These are phyloP conservation scores for Daphoenositta chrysoptera DNA, from an alignment of 2,113 vertebrate species.

Conservation along the genomic window DNA sequence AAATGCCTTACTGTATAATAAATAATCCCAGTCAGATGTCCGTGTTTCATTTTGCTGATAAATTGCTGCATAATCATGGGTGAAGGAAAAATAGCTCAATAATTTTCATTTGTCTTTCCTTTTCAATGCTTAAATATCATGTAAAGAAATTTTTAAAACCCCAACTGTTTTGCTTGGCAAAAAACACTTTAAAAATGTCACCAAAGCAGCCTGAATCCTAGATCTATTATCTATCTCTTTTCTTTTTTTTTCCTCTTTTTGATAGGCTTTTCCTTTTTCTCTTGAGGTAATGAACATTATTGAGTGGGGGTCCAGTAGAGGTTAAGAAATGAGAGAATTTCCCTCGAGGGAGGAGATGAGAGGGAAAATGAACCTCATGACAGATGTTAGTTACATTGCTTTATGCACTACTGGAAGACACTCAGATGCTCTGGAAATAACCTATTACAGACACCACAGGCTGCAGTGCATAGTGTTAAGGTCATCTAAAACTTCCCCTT, in stretches of 20 bases:
- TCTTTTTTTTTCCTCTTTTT: background rate
- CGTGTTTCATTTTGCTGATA: conserved; percentile 26
- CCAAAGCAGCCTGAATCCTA: background rate
- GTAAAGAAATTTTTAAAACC: background rate
- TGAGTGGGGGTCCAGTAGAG: conserved; percentile 11
- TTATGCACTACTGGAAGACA: conserved; percentile 40
- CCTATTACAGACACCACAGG: background rate
- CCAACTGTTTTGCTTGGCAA: conserved; percentile 37
- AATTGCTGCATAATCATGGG: conserved; percentile 24
- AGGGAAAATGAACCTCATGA: conserved; percentile 24
- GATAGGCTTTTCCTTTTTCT: background rate
- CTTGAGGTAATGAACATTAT: conserved; percentile 13
- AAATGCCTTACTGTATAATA: conserved; percentile 32
- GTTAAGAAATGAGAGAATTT: conserved; percentile 49
- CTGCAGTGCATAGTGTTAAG: background rate
- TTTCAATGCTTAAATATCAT: conserved; percentile 1
- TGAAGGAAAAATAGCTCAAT: conserved; percentile 18
- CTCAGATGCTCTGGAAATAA: conserved; percentile 41
- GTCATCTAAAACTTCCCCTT: background rate
- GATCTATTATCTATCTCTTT: background rate
- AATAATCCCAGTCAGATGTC: conserved; percentile 52
- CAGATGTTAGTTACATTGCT: conserved; percentile 46
- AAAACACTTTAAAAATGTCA: background rate
- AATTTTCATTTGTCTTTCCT: conserved; percentile 33
- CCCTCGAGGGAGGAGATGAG: conserved; percentile 29